A percentile compares a stretch with the other conserved stretches of the same genome.
These are phyloP conservation scores for Ophion obscuratus DNA, from an alignment of 2,888 invertebrate genomes.

Conservation along the genomic window DNA sequence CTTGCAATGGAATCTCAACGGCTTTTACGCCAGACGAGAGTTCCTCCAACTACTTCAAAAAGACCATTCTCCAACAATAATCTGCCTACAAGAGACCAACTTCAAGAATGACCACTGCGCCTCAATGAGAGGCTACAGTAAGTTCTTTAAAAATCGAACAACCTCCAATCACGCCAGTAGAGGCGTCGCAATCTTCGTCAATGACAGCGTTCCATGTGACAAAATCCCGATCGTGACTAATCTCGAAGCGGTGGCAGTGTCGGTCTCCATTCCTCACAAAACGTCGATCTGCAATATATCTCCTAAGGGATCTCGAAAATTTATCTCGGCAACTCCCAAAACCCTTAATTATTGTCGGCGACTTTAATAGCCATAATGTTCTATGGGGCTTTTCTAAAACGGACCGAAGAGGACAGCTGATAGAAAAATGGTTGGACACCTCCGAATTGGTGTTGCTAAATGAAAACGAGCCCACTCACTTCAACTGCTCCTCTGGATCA, in stretches of 20 bases:
- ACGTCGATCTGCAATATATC: conserved; percentile 47
- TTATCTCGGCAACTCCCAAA: no score
- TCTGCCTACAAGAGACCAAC: conserved; percentile 67
- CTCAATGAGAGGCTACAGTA: conserved; percentile 39
- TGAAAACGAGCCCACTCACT: no score
- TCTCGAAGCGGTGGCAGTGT: conserved; percentile 31
- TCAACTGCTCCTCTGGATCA: no score
- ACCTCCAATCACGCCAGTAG: conserved; percentile 43
- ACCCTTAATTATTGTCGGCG: no score
- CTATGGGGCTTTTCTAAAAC: no score
- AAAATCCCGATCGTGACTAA: not conserved
- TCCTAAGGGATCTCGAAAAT: no score
- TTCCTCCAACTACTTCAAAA: conserved; percentile 50
- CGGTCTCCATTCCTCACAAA: conserved; percentile 10
- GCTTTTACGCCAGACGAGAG: conserved; percentile 28
- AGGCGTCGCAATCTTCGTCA: conserved; percentile 51
- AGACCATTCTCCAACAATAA: conserved; percentile 15
- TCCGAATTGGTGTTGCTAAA: no score
- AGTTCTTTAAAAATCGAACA: conserved; percentile 6
- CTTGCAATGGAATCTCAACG: conserved; percentile 55
- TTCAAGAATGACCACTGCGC: conserved; percentile 43
- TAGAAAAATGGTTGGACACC: no score
- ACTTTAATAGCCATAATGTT: no score
- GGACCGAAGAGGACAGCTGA: no score
- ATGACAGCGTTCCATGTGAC: conserved; percentile 14